A percentile compares a stretch with the other conserved stretches of the same genome.
Conservation (phyloP, 2,113 vertebrate genomes). For the Setophaga kirtlandii region DNA sequence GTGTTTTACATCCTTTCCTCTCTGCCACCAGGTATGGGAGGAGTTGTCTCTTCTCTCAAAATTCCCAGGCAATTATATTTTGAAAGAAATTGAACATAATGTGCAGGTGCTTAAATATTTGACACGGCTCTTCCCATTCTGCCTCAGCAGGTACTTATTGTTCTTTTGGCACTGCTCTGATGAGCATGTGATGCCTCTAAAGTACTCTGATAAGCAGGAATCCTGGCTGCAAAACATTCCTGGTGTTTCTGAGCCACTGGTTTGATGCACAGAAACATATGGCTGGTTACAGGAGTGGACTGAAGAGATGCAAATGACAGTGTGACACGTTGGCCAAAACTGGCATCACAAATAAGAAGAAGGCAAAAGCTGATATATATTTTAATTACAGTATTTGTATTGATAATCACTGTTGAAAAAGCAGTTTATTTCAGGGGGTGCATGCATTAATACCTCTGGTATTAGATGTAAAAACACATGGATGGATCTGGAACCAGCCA, state of each 20-base stretch:
- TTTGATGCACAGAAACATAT: neutral
- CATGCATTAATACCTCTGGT: neutral
- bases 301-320: neutral
- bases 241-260: neutral
- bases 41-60: neutral
- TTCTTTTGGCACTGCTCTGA: conserved; percentile 7
- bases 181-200: neutral
- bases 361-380: neutral
- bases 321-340: neutral
- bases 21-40: neutral
- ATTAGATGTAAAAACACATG: neutral
- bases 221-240: neutral
- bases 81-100: neutral
- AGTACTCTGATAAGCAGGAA: neutral
- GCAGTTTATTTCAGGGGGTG: neutral
- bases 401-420: neutral
- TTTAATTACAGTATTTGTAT: neutral
- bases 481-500: neutral
- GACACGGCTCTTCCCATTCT: neutral
- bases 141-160: neutral
- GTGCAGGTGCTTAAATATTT: neutral
- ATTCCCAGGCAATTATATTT: neutral
- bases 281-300: neutral
- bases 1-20: neutral
- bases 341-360: neutral